Conservation (phyloP, 2,888 invertebrate genomes). For the Macrosoma leucophasiata region DNA sequence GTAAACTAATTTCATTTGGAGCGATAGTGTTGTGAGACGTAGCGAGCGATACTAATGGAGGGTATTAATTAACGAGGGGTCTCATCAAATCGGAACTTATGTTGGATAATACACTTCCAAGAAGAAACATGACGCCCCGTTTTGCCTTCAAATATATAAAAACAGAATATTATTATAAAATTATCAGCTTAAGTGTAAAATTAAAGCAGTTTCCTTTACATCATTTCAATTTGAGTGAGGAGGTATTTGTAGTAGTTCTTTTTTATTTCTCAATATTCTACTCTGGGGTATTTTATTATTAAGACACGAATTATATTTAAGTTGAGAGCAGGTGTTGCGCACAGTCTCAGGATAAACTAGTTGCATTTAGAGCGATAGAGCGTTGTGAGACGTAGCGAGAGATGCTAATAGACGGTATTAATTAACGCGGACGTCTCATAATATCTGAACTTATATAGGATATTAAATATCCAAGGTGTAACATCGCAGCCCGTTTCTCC, state of each 20-base stretch:
- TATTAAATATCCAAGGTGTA: too few species aligned
- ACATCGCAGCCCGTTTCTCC: too few species aligned
- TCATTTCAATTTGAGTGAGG: too few species aligned
- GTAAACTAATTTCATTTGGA: constrained; percentile 66
- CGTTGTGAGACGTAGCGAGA: constrained; percentile 46
- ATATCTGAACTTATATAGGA: constrained; percentile 1
- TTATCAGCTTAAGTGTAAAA: too few species aligned
- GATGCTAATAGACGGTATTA: constrained; percentile 4
- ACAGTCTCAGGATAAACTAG: constrained; percentile 58
- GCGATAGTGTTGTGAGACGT: constrained; percentile 57
- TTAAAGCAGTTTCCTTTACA: too few species aligned
- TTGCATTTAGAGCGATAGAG: constrained; percentile 66
- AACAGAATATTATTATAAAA: constrained; percentile 7
- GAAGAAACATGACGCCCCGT: too few species aligned
- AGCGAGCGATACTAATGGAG: constrained; percentile 70
- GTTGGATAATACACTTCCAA: too few species aligned
- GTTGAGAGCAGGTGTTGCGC: constrained; percentile 57
- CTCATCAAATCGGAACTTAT: constrained; percentile 63
- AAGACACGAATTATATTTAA: constrained; percentile 64
- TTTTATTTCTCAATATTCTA: constrained; percentile 22
- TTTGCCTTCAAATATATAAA: too few species aligned
- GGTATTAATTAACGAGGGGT: constrained; percentile 68
- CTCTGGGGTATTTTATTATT: constrained; percentile 57
- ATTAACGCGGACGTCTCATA: constrained; percentile 2
- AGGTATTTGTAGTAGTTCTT: too few species aligned